Evolutionary conservation across 2,113 vertebrate genomes (phyloP).

Genomic region (Phalacrocorax aristotelis): DNA sequence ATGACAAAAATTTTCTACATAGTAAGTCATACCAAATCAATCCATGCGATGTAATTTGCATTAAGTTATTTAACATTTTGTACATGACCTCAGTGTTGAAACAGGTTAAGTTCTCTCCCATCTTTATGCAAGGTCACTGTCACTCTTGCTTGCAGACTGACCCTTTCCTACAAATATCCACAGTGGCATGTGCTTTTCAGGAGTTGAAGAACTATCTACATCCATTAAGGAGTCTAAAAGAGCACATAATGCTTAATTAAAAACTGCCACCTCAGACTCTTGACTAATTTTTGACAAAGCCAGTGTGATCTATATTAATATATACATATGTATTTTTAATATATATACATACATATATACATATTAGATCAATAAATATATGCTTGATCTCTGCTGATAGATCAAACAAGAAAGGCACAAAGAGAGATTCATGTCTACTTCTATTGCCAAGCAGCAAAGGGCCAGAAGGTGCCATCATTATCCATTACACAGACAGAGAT

Average conservation of each 20-base stretch:
- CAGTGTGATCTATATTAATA: neutral
- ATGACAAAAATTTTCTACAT: neutral
- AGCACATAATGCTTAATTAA: neutral
- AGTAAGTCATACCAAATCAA: neutral
- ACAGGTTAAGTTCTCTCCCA: neutral
- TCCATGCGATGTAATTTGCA: neutral
- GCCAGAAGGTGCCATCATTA: slow-evolving; percentile 8
- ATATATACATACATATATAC: neutral
- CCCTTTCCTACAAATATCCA: neutral
- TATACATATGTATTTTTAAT: neutral
- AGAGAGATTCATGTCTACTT: neutral
- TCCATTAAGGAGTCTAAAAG: neutral
- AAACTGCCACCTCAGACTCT: neutral
- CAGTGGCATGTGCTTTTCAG: neutral
- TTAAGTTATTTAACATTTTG: neutral
- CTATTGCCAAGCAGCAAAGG: neutral
- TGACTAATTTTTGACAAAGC: neutral
- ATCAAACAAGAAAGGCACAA: neutral
- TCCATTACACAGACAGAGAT: neutral
- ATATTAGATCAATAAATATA: neutral
- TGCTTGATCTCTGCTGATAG: neutral
- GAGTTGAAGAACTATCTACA: neutral
- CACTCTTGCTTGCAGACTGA: neutral
- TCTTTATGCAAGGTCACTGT: neutral
- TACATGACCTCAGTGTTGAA: neutral